Evolutionary conservation across 2,113 vertebrate genomes (phyloP).

Genomic region (Murina feae): DNA sequence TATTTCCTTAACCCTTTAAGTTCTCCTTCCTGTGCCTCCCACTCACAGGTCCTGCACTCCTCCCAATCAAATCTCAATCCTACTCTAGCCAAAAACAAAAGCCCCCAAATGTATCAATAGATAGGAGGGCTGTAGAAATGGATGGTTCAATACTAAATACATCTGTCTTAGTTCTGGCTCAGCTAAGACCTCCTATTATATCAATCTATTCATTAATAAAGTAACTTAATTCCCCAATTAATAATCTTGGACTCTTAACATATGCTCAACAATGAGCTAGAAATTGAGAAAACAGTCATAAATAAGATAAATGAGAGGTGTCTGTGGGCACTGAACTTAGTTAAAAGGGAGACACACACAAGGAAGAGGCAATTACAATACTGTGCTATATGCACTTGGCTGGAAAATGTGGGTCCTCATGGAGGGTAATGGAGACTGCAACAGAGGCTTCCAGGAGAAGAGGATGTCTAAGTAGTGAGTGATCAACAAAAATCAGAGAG

Average conservation of each 20-base stretch:
- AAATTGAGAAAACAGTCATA: neutral
- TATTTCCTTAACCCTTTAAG: neutral
- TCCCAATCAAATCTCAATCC: neutral
- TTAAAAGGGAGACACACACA: neutral
- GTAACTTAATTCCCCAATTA: conserved; percentile 29
- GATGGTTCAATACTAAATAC: neutral
- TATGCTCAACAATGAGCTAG: neutral
- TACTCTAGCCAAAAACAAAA: neutral
- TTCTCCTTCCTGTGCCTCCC: neutral
- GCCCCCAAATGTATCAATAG: neutral
- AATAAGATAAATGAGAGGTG: conserved; percentile 38
- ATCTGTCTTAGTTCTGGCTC: neutral
- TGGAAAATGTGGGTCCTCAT: neutral
- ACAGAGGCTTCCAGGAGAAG: neutral
- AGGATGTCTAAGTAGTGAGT: neutral
- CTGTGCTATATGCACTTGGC: neutral
- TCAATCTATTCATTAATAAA: conserved; percentile 28
- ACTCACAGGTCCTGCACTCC: neutral
- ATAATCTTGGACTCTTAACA: conserved; percentile 16
- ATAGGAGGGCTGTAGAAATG: neutral
- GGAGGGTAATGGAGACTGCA: neutral
- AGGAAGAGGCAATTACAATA: neutral
- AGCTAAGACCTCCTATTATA: neutral
- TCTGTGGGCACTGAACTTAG: neutral
- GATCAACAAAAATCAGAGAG: neutral